Evolutionary conservation across 1,140 invertebrate species (phyloP), one percentile per base, ranked within the genome.

Genomic region (Listronotus oregonensis): DNA sequence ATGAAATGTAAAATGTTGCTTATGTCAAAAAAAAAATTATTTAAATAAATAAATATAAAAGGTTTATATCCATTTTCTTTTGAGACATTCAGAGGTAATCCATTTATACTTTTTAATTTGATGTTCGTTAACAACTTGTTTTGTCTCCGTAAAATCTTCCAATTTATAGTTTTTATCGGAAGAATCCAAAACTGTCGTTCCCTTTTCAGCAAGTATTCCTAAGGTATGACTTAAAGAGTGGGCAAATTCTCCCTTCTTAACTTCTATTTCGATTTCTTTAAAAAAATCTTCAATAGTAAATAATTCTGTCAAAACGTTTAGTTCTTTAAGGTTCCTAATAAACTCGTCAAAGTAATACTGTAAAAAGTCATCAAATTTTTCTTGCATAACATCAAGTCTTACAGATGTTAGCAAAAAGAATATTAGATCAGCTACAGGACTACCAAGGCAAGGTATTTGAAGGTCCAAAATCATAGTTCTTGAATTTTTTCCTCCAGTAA

Each of bases 381-480:
- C 61, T 0, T 77, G 68, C 1, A 79, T 61, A 0, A 82, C 70
- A 0, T 75, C 57, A 1, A 70, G 46, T 8, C 60, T 0, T 3
- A 84, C 71, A 49, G 84, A 85, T 0, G 80, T 81, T 7, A 81
- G 77, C 0, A 87, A 57, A 27, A 85, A 80, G 37, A 86, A 86
- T n/a, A 82, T 67, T 2, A 87, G 49, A 64, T 87, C 86, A 3
- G 81, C 76, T 0, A 80, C 63, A 8, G 82, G 75, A 37, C 79
- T 85, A 0, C 76, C 73, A 4, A 54, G 12, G 6, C 32, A 39
- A 12, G 57, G 46, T 1, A 55, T 21, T 34, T 66, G 56, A 18
- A 66, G n/a, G 18, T 66, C 64, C 18, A 59, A 27, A 8, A 66
- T 54, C 11, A 55, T 60, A 14, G 34, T 54, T 51, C 52, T 66